Conservation (phyloP, 2,797 vertebrate genomes). For the Clarias fuscus region DNA sequence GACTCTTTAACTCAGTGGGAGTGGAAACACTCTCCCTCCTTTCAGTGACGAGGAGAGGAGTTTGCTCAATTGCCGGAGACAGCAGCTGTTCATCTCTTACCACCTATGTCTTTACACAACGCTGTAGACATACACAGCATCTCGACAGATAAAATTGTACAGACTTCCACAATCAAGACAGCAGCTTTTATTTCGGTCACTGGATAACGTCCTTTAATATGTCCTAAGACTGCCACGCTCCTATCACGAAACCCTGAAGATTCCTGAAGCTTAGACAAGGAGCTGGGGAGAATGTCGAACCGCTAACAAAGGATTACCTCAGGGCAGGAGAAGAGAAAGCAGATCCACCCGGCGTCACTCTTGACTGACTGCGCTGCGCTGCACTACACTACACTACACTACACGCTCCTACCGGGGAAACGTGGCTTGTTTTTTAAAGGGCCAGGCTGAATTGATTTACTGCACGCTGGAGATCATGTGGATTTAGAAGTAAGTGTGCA, state of each 20-base stretch:
- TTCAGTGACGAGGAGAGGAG: conserved; percentile 47
- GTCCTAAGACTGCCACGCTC: not conserved
- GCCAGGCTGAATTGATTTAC: conserved; percentile 55
- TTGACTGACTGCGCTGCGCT: conserved; percentile 39
- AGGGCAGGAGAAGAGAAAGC: conserved; percentile 42
- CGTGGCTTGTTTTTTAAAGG: conserved; percentile 64
- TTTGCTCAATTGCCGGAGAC: conserved; percentile 55
- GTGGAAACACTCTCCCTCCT: conserved; percentile 27
- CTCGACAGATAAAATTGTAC: not conserved
- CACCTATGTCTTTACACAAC: conserved; percentile 12
- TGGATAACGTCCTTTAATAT: not conserved
- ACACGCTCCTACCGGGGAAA: conserved; percentile 38
- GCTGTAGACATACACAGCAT: not conserved
- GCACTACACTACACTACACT: conserved; percentile 29
- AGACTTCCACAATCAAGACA: not conserved
- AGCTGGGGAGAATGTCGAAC: conserved; percentile 44
- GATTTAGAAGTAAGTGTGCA: conserved; percentile 71
- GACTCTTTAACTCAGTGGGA: conserved; percentile 49
- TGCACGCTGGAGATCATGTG: conserved; percentile 35
- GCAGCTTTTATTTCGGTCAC: not conserved
- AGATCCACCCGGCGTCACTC: conserved; percentile 23
- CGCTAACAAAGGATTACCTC: conserved; percentile 59
- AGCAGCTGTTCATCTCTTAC: conserved; percentile 63
- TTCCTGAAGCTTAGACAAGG: not conserved
- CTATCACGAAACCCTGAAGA: not conserved